Conservation (phyloP, 1,140 invertebrate species). For the Telenomus remus region DNA sequence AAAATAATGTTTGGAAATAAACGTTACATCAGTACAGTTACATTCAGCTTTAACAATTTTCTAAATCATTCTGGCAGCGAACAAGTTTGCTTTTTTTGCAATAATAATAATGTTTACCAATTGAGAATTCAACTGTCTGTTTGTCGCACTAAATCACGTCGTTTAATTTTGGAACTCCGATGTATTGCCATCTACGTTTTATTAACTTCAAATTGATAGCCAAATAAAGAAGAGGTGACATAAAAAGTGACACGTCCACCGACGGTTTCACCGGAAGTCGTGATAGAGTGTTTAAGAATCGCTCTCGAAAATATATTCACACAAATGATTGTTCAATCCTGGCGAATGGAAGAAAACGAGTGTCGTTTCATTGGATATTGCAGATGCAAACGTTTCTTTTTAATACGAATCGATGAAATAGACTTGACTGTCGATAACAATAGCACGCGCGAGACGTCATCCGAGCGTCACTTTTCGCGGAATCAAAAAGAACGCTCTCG, state of each 20-base stretch:
- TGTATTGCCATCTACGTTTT: background rate
- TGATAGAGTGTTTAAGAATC: slow-evolving; percentile 35
- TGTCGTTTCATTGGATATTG: slow-evolving; percentile 1
- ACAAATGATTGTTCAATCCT: slow-evolving; percentile 25
- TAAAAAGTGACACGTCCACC: background rate
- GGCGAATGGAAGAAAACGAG: slow-evolving; percentile 20
- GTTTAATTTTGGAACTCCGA: too few species aligned
- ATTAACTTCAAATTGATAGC: background rate
- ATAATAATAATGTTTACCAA: too few species aligned
- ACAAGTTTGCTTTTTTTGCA: too few species aligned
- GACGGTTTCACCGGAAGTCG: slow-evolving; percentile 23
- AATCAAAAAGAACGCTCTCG: slow-evolving; percentile 13
- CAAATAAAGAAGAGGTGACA: background rate
- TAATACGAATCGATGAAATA: slow-evolving; percentile 27
- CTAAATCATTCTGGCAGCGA: too few species aligned
- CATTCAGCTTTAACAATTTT: too few species aligned
- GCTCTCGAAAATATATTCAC: slow-evolving; percentile 28
- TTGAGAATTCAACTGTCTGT: too few species aligned
- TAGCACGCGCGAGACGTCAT: slow-evolving; percentile 6
- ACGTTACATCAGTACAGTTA: too few species aligned
- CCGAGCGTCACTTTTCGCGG: slow-evolving; percentile 1
- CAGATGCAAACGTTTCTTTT: slow-evolving; percentile 20
- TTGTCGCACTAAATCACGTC: too few species aligned
- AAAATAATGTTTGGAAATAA: too few species aligned
- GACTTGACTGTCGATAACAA: slow-evolving; percentile 24